Conservation (phyloP, 2,797 vertebrate species). For the Chloroceryle inda region DNA sequence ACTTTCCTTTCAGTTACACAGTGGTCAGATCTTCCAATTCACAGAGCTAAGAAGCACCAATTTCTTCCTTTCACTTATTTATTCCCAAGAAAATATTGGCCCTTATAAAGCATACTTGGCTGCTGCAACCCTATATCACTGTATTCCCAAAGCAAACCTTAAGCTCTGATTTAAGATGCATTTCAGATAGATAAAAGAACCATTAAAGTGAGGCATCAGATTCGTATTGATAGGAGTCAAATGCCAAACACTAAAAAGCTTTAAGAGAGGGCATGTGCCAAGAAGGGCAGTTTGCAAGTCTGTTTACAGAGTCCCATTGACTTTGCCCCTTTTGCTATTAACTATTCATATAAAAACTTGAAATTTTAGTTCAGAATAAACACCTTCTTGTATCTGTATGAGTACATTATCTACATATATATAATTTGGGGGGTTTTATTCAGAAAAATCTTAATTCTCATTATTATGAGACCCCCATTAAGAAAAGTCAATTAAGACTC, state of each 20-base stretch:
- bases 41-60: not conserved
- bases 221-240: not conserved
- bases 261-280: not conserved
- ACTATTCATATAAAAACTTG: not conserved
- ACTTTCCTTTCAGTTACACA: not conserved
- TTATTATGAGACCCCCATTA: rapidly evolving
- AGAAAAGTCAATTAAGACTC: not conserved
- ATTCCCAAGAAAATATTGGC: not conserved
- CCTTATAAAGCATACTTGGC: not conserved
- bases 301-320: not conserved
- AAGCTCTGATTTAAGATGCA: not conserved
- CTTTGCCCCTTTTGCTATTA: not conserved
- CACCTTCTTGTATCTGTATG: not conserved
- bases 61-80: not conserved
- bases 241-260: not conserved
- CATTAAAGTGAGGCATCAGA: not conserved
- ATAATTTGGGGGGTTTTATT: not conserved
- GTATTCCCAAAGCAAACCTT: not conserved
- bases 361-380: not conserved
- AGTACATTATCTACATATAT: not conserved
- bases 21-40: not conserved
- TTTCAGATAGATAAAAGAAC: not conserved
- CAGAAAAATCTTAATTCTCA: not conserved
- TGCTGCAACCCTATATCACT: not conserved
- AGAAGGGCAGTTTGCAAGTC: not conserved